Percentiles rank a stretch among this genome's conserved stretches.
Conservation (phyloP, 2,888 invertebrate genomes). For the Amblyteles armatorius region DNA sequence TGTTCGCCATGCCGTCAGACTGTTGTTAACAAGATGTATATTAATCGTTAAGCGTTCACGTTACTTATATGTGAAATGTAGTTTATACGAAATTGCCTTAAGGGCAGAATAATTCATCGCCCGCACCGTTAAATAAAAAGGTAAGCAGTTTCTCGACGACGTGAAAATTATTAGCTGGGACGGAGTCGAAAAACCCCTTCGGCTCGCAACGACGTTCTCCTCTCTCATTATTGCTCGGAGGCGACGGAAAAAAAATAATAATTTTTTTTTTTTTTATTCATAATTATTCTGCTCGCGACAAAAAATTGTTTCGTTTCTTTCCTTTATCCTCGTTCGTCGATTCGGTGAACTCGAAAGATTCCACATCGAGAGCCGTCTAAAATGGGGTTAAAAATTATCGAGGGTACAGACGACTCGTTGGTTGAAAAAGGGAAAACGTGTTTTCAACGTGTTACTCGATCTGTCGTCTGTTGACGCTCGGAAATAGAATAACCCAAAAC, state of each 20-base stretch:
- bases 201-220: not conserved
- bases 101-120: slow-evolving; percentile 76
- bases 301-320: not conserved
- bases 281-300: not conserved
- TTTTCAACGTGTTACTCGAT: not conserved
- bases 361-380: not conserved
- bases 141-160: slow-evolving; percentile 68
- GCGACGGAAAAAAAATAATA: not conserved
- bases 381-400: slow-evolving; percentile 4
- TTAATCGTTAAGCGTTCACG: slow-evolving; percentile 77
- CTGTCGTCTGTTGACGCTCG: not conserved
- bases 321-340: not conserved
- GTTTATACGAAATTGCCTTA: slow-evolving; percentile 79
- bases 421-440: slow-evolving; percentile 10
- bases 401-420: not conserved
- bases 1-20: slow-evolving; percentile 77
- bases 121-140: slow-evolving; percentile 76
- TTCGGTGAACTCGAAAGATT: not conserved
- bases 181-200: slow-evolving; percentile 7
- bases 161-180: slow-evolving; percentile 16
- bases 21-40: slow-evolving; percentile 79
- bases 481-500: not conserved
- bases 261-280: no score
- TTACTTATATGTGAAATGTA: slow-evolving; percentile 81
- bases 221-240: slow-evolving; percentile 16